Conservation (phyloP, 1,140 invertebrate genomes). For the Cyclina sinensis region DNA sequence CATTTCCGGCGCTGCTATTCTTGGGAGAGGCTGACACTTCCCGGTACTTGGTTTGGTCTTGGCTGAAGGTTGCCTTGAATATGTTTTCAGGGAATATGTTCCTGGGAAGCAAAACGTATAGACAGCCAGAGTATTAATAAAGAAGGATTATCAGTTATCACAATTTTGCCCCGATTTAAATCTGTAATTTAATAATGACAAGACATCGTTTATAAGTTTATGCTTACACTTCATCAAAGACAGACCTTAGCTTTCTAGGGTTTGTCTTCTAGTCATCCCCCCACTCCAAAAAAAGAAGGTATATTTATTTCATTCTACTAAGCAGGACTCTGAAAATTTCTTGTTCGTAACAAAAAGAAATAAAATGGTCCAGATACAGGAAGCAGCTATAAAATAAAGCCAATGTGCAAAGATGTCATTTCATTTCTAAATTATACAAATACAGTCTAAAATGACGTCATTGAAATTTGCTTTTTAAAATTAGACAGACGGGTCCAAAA, state of each 20-base stretch:
- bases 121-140: not conserved
- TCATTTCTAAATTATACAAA: no score
- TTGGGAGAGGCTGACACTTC: not conserved
- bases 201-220: not conserved
- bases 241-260: not conserved
- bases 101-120: not conserved
- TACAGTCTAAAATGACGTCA: no score
- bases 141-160: not conserved
- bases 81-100: slow-evolving; percentile 35
- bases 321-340: no score
- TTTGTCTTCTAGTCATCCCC: not conserved
- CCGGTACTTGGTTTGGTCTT: slow-evolving; percentile 5
- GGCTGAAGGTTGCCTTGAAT: slow-evolving; percentile 9
- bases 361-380: no score
- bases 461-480: no score
- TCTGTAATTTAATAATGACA: not conserved
- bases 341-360: no score
- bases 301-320: no score
- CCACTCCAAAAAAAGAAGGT: not conserved
- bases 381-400: no score
- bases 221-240: not conserved
- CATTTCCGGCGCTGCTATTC: not conserved
- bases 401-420: no score
- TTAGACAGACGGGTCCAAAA: no score
- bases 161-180: not conserved